Base-by-base conservation (phyloP, 2,888 invertebrate genomes). In the Aspidapion aeneum region DNA sequence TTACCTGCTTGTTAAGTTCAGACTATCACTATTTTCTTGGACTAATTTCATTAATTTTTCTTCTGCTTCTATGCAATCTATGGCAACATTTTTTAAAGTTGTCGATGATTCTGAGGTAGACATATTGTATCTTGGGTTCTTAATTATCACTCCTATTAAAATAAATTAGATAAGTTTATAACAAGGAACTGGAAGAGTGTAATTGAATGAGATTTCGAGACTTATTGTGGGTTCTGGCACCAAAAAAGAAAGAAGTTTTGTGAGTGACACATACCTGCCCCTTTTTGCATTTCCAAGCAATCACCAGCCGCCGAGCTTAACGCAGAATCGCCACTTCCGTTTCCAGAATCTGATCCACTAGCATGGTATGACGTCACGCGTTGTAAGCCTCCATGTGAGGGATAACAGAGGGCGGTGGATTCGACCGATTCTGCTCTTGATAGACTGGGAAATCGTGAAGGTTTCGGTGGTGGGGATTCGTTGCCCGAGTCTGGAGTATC, bases 331-430 rank as follows among this genome's bases (percentile, higher is more conserved):
- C 93, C 94, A 0, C 93, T 93, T 0, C 93, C 94, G 74, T 94
- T 94, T 0, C 94, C 94, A 0, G 93, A 94, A 80, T 94, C 94
- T 0, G 93, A 93, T 0, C 93, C 93, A 21, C 92, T 93, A 0
- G 91, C 90, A 68, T 90, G 91, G 71, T 92, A 91, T 0, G 89
- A 85, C 1, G 83, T 81, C 7, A 84, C 81, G 57, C 84, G 74
- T 71, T 84, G 83, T 21, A 83, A 72, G 49, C 78, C 79, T 18
- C 81, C 79, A 66, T 80, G 81, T 20, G 72, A 67, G 1, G 80
- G 73, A 57, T 77, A 73, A 1, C 72, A 72, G 48, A 67, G 21
- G 5, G 65, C 51, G 1, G 65, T 18, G 1, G 63, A 65, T 22
- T 80, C 79, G 68, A 75, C 77, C 2, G 78, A 77, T 63, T 80